Evolutionary conservation across 2,113 vertebrate genomes (phyloP), one percentile per base, ranked within the genome.

Genomic region (Desmodus rotundus): DNA sequence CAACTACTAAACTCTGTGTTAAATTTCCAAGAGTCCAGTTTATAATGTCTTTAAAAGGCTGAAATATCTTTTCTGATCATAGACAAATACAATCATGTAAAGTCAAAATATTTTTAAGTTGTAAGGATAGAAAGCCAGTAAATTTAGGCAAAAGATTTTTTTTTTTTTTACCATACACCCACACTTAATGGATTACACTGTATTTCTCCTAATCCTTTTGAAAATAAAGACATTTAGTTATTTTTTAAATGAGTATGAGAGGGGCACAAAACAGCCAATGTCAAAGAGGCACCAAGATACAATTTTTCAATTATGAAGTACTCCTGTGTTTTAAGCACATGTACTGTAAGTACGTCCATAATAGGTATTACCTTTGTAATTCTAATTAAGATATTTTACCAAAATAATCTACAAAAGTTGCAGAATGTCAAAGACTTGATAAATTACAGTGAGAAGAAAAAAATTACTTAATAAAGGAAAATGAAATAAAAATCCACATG

Each of bases 391-490:
- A 50, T 67, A 91, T 61, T 88, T 80, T 89, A 77, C 70, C 63
- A 96, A 96, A 96, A 86, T 80, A 95, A 92, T 13, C 73, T 50
- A 87, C 22, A 43, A 90, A 80, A 82, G 83, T 47, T 88, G 54
- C 58, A 89, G 43, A 91, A 43, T 91, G 89, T 41, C 76, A 88
- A 89, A 94, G 31, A 15, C 80, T 82, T 89, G 20, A 82, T 77
- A 92, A 96, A 68, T 54, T 38, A 93, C 26, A 73, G 73, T 91
- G 56, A 95, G 94, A 94, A 93, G 14, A 43, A 76, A 50, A 93
- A 94, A 93, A 63, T 65, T 56, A 84, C 15, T 90, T 80, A 74
- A 38, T 52, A 87, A 76, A 84, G 70, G 36, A 91, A 83, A 41
- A 92, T 56, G 36, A 95, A 90, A 93, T n/a, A 77, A 94, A 87